phyloP scores from a whole-genome alignment of 1,140 invertebrate species.

The Hermetia illucens region DNA sequence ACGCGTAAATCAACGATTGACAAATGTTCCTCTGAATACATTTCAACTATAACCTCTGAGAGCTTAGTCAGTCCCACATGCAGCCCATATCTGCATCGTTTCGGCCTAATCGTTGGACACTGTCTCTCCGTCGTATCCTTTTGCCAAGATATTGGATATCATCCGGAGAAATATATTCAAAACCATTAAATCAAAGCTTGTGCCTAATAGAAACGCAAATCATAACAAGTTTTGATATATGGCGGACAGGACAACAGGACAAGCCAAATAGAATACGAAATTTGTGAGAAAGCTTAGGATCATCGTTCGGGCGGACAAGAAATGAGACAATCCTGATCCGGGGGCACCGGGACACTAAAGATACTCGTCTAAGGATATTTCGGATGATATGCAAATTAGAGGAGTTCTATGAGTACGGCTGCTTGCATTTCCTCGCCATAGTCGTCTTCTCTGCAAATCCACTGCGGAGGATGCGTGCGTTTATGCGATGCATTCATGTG shows the following conservation, averaged over 20 bases:
- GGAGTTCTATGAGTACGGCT: not conserved
- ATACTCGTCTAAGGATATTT: not conserved
- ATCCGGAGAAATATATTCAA: not conserved
- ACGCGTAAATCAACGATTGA: not conserved
- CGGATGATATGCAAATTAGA: conserved; percentile 1
- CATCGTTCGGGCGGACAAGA: too few relatives aligned
- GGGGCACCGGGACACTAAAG: too few relatives aligned
- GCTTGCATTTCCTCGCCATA: too few relatives aligned
- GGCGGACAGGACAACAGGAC: not conserved
- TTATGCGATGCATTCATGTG: too few relatives aligned
- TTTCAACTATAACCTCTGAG: not conserved
- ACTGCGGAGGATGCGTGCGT: too few relatives aligned
- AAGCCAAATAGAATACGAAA: conserved; percentile 1
- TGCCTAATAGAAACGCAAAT: not conserved
- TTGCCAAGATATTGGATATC: too few relatives aligned
- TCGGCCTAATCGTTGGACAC: too few relatives aligned
- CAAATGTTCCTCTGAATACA: not conserved
- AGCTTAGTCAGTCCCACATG: not conserved
- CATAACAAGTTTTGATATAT: conserved; percentile 1
- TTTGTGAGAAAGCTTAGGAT: too few relatives aligned
- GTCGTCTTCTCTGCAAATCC: too few relatives aligned
- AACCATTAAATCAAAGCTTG: not conserved
- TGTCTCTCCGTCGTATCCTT: too few relatives aligned
- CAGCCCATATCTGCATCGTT: too few relatives aligned
- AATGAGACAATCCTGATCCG: too few relatives aligned